Evolutionary conservation across 1,140 invertebrate species (phyloP).

Genomic region (Achatina immaculata): DNA sequence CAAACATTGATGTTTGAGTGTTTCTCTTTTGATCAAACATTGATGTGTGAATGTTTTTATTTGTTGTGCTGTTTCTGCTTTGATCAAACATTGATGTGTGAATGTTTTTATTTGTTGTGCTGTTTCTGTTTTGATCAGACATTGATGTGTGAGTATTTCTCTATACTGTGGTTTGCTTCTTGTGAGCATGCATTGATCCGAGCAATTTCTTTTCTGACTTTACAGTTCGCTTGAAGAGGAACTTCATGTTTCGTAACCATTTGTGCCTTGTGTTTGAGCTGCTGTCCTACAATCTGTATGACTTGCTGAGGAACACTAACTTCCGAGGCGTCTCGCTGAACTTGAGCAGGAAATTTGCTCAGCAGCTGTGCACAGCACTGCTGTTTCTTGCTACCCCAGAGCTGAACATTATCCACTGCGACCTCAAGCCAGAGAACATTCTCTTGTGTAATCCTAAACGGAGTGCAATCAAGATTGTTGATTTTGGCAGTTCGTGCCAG

Average conservation of each 20-base stretch:
- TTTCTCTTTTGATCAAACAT: too few species aligned
- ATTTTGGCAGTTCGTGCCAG: constrained; percentile 99
- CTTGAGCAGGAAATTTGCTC: constrained; percentile 99
- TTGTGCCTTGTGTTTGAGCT: constrained; percentile 99
- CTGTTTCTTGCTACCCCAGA: constrained; percentile 98
- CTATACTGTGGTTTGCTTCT: too few species aligned
- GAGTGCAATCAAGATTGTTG: constrained; percentile 99
- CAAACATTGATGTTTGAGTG: too few species aligned
- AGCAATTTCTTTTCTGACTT: too few species aligned
- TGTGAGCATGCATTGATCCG: too few species aligned
- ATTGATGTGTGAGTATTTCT: too few species aligned
- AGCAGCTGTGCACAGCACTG: constrained; percentile 95
- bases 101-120: too few species aligned
- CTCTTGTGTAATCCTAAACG: constrained; percentile 98
- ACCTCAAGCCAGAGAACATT: constrained; percentile 99
- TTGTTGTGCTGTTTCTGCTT: too few species aligned
- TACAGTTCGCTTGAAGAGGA: constrained; percentile 98
- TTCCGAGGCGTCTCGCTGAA: constrained; percentile 99
- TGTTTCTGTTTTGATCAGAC: too few species aligned
- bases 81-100: too few species aligned
- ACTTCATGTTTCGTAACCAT: constrained; percentile 96
- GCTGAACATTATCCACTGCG: constrained; percentile 99
- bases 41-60: too few species aligned
- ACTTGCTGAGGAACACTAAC: constrained; percentile 98
- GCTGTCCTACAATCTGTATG: constrained; percentile 99